A percentile compares a stretch with the other conserved stretches of the same genome.
phyloP scores from a whole-genome alignment of 2,797 vertebrate genomes.

The Argyrosomus regius region DNA sequence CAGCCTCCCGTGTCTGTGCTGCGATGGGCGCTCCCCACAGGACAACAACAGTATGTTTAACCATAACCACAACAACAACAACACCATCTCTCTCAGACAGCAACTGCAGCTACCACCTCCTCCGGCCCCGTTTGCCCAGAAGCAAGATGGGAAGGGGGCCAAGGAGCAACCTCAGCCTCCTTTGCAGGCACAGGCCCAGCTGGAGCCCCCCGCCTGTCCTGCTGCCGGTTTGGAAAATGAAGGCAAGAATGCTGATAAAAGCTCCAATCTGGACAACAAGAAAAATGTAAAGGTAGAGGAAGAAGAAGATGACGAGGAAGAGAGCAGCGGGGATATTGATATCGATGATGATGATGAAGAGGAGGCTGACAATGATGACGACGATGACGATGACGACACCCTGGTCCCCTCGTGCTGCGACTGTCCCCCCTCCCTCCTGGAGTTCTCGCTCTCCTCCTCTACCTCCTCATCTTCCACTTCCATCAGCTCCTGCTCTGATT shows the following conservation, averaged over 20 bases:
- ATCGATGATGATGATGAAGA: conserved; percentile 70
- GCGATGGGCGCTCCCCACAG: conserved; percentile 86
- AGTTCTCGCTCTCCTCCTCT: conserved; percentile 86
- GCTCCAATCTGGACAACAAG: conserved; percentile 68
- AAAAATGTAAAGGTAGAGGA: conserved; percentile 72
- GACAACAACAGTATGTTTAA: conserved; percentile 89
- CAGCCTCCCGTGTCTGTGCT: conserved; percentile 92
- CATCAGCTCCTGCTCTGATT: conserved; percentile 95
- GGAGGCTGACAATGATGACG: conserved; percentile 69
- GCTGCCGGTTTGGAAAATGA: conserved; percentile 57
- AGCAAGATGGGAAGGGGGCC: conserved; percentile 66
- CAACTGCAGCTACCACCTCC: conserved; percentile 83
- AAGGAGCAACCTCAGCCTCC: conserved; percentile 57
- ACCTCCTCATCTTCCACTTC: conserved; percentile 93
- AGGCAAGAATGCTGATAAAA: conserved; percentile 61
- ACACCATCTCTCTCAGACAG: conserved; percentile 84
- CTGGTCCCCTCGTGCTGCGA: conserved; percentile 86
- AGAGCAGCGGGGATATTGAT: conserved; percentile 78
- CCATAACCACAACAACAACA: conserved; percentile 88
- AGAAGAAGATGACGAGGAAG: conserved; percentile 79
- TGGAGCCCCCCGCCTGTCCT: conserved; percentile 48
- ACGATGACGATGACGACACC: conserved; percentile 85
- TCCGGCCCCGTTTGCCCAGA: conserved; percentile 66
- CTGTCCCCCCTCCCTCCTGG: conserved; percentile 85
- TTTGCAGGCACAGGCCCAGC: conserved; percentile 61